phyloP scores from a whole-genome alignment of 2,113 vertebrate genomes.

The Actenoides lindsayi region DNA sequence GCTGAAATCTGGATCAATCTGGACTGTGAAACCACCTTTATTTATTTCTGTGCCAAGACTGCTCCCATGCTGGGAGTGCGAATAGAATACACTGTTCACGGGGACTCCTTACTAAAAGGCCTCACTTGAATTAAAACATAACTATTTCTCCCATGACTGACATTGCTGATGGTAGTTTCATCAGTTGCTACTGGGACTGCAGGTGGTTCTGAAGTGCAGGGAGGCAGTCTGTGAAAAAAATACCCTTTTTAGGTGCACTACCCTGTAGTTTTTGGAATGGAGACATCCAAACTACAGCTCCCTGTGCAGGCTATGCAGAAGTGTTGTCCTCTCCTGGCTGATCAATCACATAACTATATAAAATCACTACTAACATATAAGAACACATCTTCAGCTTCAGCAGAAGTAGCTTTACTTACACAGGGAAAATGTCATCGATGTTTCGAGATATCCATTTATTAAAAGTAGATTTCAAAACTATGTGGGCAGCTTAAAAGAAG shows the following conservation, averaged over 20 bases:
- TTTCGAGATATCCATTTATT: background rate
- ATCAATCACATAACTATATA: background rate
- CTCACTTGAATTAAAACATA: background rate
- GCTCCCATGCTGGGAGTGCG: background rate
- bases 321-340: rapidly evolving
- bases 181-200: background rate
- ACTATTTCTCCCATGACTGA: background rate
- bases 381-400: background rate
- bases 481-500: background rate
- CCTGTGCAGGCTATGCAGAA: background rate
- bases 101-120: background rate
- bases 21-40: background rate
- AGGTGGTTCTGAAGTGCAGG: background rate
- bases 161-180: background rate
- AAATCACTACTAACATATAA: background rate
- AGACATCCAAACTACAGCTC: background rate
- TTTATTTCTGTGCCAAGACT: background rate
- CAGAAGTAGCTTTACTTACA: background rate
- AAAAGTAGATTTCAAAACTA: background rate
- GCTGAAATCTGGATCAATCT: background rate
- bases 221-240: background rate
- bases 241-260: background rate
- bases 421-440: background rate
- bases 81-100: background rate
- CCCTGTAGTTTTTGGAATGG: background rate